Conservation (phyloP, 2,113 vertebrate species). For the Meleagris gallopavo region DNA sequence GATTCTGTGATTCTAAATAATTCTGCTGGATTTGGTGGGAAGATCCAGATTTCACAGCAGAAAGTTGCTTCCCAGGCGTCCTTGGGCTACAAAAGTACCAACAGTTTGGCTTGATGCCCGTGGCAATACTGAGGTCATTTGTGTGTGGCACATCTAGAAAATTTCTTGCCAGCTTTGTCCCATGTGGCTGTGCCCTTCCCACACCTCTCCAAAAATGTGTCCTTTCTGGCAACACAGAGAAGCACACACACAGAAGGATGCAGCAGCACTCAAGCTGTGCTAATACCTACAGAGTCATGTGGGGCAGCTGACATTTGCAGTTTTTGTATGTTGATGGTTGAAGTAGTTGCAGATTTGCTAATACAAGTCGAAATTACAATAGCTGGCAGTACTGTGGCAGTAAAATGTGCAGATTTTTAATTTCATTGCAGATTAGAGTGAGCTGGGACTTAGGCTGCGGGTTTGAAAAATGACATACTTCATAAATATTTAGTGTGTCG, state of each 20-base stretch:
- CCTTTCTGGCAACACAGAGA: no score
- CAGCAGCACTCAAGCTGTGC: background rate
- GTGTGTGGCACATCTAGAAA: background rate
- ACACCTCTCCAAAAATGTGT: background rate
- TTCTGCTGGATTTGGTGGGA: background rate
- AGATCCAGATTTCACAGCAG: background rate
- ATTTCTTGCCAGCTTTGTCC: background rate
- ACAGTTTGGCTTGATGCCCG: background rate
- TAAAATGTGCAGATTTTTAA: background rate
- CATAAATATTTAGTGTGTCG: slow-evolving; percentile 21
- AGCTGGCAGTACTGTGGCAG: background rate
- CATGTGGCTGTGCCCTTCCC: background rate
- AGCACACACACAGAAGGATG: no score
- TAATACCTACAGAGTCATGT: background rate
- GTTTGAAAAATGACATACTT: background rate
- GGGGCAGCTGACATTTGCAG: background rate
- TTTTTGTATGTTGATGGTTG: background rate
- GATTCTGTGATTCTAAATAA: no score
- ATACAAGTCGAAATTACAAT: background rate
- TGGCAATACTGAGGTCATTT: no score
- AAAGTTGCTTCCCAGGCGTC: background rate
- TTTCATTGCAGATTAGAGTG: background rate
- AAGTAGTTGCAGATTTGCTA: background rate
- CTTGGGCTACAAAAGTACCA: background rate
- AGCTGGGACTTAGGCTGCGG: background rate